These are phyloP conservation scores for Isoperla grammatica DNA, from an alignment of 2,888 invertebrate species.

Conservation along the genomic window DNA sequence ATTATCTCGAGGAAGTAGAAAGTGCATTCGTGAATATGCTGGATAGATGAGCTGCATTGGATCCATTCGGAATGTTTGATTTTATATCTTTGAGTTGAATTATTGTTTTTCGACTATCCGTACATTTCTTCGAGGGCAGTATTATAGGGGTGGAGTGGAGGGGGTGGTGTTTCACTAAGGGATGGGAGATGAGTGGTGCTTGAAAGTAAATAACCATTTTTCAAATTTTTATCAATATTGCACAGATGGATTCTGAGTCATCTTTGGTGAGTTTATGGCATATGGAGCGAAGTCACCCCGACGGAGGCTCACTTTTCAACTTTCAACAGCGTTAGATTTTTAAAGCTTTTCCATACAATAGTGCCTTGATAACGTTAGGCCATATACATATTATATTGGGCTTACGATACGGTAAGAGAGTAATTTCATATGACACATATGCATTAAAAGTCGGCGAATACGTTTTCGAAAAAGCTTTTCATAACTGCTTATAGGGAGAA, in stretches of 20 bases:
- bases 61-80: no score
- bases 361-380: conserved; percentile 18
- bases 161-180: conserved; percentile 7
- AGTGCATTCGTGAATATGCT: no score
- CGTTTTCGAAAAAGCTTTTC: no score
- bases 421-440: conserved; percentile 21
- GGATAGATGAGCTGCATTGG: no score
- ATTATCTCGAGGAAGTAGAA: no score
- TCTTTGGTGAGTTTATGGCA: conserved; percentile 28
- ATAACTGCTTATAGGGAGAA: no score
- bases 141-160: no score
- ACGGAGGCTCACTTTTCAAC: conserved; percentile 15
- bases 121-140: no score
- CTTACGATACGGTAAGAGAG: conserved; percentile 10
- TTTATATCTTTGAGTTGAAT: no score
- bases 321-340: conserved; percentile 17
- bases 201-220: conserved; percentile 32
- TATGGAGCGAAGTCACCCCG: conserved; percentile 23
- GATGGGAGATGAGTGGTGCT: conserved; percentile 21
- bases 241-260: conserved; percentile 33
- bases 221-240: conserved; percentile 32
- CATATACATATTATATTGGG: conserved; percentile 19
- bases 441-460: conserved; percentile 8
- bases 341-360: conserved; percentile 15
- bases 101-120: no score